A percentile compares a stretch with the other conserved stretches of the same genome.
Evolutionary conservation across 1,140 invertebrate genomes (phyloP).

Genomic region (Drosophila grimshawi): DNA sequence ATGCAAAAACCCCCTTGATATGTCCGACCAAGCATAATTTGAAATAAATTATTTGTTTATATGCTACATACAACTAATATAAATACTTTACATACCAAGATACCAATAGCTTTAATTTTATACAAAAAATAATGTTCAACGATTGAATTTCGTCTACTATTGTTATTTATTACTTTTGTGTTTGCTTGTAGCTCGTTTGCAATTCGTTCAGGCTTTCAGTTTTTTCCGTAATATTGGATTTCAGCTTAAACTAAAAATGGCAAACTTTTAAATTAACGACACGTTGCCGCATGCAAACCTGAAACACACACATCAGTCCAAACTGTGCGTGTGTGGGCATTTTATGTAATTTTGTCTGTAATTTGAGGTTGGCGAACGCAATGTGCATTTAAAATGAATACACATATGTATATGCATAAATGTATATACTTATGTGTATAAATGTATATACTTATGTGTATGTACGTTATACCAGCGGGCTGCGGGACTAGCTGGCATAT

Average conservation of each 20-base stretch:
- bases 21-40: no score
- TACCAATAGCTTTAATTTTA: no score
- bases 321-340: slow-evolving; percentile 45
- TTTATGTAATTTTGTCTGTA: slow-evolving; percentile 76
- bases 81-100: no score
- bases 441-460: slow-evolving; percentile 2
- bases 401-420: slow-evolving; percentile 10
- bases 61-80: no score
- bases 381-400: slow-evolving; percentile 70
- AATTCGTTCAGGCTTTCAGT: slow-evolving; percentile 40
- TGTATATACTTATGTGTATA: slow-evolving; percentile 5
- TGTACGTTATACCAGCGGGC: slow-evolving; percentile 16
- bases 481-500: not conserved
- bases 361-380: slow-evolving; percentile 72
- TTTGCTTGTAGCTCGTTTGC: slow-evolving; percentile 14
- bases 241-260: slow-evolving; percentile 69
- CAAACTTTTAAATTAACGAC: slow-evolving; percentile 73
- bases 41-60: no score
- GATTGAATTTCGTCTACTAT: no score
- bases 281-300: slow-evolving; percentile 9
- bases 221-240: slow-evolving; percentile 35
- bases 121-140: no score
- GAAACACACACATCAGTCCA: slow-evolving; percentile 32
- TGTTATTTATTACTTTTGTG: not conserved
- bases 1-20: no score